These are phyloP conservation scores for Scarus forsteni DNA, from an alignment of 2,797 vertebrate species.

Conservation along the genomic window DNA sequence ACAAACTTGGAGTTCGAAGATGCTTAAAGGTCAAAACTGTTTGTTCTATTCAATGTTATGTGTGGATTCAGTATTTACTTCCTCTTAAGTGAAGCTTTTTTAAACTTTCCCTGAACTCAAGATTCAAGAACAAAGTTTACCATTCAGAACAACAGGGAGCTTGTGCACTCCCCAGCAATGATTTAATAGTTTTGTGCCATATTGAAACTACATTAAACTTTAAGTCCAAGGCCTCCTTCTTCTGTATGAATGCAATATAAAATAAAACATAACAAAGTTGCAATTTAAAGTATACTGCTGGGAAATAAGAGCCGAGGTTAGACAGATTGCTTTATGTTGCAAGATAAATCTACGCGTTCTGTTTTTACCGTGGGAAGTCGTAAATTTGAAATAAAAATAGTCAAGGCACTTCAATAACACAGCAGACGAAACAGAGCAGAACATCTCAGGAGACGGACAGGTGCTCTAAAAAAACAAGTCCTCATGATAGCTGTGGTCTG, in stretches of 20 bases:
- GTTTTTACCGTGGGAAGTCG: background rate
- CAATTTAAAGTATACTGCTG: background rate
- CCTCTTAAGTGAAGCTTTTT: no score
- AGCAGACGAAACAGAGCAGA: background rate
- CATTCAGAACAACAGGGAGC: background rate
- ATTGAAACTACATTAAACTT: background rate
- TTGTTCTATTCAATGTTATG: background rate
- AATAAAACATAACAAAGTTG: background rate
- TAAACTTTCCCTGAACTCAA: no score
- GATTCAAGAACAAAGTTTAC: background rate
- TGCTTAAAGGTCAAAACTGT: background rate
- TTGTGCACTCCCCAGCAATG: background rate
- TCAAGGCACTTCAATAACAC: background rate
- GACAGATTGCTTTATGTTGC: background rate
- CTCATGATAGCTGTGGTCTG: constrained; percentile 11
- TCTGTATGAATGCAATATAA: background rate
- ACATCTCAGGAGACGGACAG: background rate
- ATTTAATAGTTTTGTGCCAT: background rate
- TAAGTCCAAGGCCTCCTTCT: background rate
- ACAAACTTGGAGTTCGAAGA: background rate
- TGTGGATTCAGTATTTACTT: background rate
- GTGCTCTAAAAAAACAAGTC: constrained; percentile 22
- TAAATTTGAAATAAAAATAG: background rate
- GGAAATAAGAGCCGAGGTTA: background rate
- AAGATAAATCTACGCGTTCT: background rate